Conservation (phyloP, 2,113 vertebrate genomes). For the Tretioscincus oriximinensis region DNA sequence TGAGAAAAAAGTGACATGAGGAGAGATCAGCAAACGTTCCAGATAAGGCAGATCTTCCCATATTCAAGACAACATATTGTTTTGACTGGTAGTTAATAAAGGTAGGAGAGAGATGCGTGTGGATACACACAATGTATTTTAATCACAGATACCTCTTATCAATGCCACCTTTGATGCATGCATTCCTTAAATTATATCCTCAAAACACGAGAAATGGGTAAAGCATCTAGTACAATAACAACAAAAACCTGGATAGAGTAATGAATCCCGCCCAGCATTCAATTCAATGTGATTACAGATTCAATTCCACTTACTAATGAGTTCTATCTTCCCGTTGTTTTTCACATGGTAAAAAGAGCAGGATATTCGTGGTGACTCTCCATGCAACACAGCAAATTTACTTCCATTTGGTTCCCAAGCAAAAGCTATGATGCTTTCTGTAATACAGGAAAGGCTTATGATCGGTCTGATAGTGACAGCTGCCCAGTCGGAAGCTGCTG, state of each 20-base stretch:
- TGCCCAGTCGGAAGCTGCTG: neutral
- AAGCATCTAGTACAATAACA: neutral
- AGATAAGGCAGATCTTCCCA: neutral
- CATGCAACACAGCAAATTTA: conserved; percentile 96
- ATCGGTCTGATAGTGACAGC: neutral
- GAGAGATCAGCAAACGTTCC: neutral
- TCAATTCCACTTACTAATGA: conserved; percentile 84
- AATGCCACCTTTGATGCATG: too few relatives aligned
- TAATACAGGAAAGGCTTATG: neutral
- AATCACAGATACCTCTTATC: neutral
- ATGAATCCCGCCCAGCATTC: too few relatives aligned
- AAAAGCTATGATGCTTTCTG: conserved; percentile 96
- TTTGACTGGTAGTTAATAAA: neutral
- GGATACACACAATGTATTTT: neutral
- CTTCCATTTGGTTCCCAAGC: conserved; percentile 98
- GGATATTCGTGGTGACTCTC: conserved; percentile 90
- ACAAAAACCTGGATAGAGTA: neutral
- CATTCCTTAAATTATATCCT: too few relatives aligned
- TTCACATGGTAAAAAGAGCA: conserved; percentile 97
- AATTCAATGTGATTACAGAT: too few relatives aligned
- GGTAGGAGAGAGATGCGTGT: too few relatives aligned
- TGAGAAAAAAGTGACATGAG: neutral
- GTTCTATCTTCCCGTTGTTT: conserved; percentile 96
- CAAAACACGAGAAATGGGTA: neutral
- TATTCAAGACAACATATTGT: neutral